These are phyloP conservation scores for Hypena proboscidalis DNA, from an alignment of 2,888 invertebrate species.

Conservation along the genomic window DNA sequence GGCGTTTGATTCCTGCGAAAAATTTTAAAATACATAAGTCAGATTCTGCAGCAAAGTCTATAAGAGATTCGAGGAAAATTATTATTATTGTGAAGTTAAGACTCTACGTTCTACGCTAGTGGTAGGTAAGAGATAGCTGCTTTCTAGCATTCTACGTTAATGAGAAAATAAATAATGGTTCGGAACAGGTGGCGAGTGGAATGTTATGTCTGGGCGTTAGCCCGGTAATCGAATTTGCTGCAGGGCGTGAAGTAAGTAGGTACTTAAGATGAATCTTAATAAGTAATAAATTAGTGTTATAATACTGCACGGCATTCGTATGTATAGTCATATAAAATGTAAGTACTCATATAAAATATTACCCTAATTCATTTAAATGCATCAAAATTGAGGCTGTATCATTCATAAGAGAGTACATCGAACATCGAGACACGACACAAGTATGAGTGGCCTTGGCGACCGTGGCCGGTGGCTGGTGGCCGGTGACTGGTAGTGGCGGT, in stretches of 20 bases:
- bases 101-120: constrained; percentile 70
- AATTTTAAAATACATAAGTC: constrained; percentile 76
- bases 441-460: constrained; percentile 57
- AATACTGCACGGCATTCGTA: constrained; percentile 76
- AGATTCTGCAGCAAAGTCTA: constrained; percentile 62
- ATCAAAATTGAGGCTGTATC: constrained; percentile 79
- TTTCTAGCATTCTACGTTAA: constrained; percentile 66
- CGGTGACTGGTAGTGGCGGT: constrained; percentile 44
- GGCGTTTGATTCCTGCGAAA: constrained; percentile 93
- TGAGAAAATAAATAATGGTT: constrained; percentile 63
- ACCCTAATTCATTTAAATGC: constrained; percentile 77
- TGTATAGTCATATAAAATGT: constrained; percentile 78
- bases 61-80: constrained; percentile 44
- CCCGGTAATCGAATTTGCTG: constrained; percentile 56
- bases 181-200: constrained; percentile 59
- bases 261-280: constrained; percentile 61
- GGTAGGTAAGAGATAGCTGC: constrained; percentile 63
- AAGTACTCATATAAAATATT: constrained; percentile 77
- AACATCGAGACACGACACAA: constrained; percentile 65
- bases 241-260: constrained; percentile 51
- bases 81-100: constrained; percentile 57
- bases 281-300: constrained; percentile 53
- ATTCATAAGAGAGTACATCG: constrained; percentile 77
- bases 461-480: constrained; percentile 47
- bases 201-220: constrained; percentile 52